Evolutionary conservation across 2,888 invertebrate species (phyloP), one percentile per base, ranked within the genome.

Genomic region (Lasius platythorax): DNA sequence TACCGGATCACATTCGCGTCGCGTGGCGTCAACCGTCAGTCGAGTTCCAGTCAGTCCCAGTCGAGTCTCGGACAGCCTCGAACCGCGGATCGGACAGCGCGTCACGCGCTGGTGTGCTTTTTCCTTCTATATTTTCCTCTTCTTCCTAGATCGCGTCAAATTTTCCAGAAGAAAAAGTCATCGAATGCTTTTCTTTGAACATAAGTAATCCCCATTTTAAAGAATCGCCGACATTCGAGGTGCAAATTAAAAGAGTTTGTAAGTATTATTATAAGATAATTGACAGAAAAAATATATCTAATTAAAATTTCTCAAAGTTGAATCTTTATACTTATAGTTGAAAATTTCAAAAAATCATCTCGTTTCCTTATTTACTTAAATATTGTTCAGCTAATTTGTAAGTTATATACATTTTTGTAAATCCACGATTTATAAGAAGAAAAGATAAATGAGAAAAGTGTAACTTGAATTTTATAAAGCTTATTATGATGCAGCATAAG

Each of bases 1-100:
- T 81, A 46, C 40, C 46, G 61, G 46, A 73, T 58, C 70, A 72
- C 58, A 46, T 33, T 81, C 61, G 50, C n/a, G 11, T 68, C 70
- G 78, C 70, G 58, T 58, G 58, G 56, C 67, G 67, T 68, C 67
- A 68, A 68, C 15, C 58, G 78, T 68, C 56, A 56, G 53, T 72
- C 56, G 72, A 72, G 61, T 74, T 23, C 23, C 23, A 23, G 23
- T 23, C 23, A 23, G 23, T 23, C 23, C 23, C 76, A 67, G 18
- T 56, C 76, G 76, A 78, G 67, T 68, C 68, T 78, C 66, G 37
- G 37, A 23, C 33, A 66, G 12, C 1, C 23, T 63, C 53, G 76
- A 53, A 4, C 12, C 15, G 30, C n/a, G 15, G 1, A 46, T 33
- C 15, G n/a, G 18, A 2, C 9, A 43, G 18, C 6, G 66, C 30